Conservation (phyloP, 2,888 invertebrate genomes). For the Napeogenes sylphis region DNA sequence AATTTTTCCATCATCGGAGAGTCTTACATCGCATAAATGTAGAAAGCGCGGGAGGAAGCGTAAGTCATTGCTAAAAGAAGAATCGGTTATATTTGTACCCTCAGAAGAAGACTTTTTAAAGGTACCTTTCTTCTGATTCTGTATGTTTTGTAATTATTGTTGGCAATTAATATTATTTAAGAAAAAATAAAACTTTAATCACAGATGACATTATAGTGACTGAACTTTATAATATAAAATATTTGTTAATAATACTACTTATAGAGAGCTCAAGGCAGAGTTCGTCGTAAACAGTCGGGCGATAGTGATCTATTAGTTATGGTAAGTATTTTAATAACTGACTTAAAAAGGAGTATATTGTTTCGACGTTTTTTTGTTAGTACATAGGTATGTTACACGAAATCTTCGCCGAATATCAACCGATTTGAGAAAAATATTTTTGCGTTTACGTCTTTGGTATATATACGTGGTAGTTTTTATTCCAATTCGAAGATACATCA, state of each 20-base stretch:
- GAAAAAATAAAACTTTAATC: too few species aligned
- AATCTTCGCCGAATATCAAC: too few species aligned
- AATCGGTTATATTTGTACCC: slow-evolving; percentile 42
- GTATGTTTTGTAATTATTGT: neutral
- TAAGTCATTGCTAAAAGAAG: slow-evolving; percentile 40
- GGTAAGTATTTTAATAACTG: slow-evolving; percentile 27
- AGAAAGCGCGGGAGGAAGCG: slow-evolving; percentile 47
- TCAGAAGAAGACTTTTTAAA: slow-evolving; percentile 54
- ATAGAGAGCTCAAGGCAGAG: slow-evolving; percentile 52
- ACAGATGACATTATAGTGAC: too few species aligned
- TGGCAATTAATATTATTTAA: neutral
- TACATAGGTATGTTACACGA: too few species aligned
- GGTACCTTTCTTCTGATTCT: slow-evolving; percentile 37
- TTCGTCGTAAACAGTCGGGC: slow-evolving; percentile 30
- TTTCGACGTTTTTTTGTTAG: too few species aligned
- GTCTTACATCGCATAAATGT: slow-evolving; percentile 51
- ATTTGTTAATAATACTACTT: slow-evolving; percentile 22
- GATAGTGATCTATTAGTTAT: slow-evolving; percentile 33
- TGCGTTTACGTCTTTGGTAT: neutral
- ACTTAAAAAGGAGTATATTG: too few species aligned
- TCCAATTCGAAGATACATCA: too few species aligned
- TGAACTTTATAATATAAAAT: too few species aligned
- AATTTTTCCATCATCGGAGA: slow-evolving; percentile 45
- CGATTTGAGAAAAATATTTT: neutral
- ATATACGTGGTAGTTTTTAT: neutral